A percentile compares a stretch with the other conserved stretches of the same genome.
Conservation (phyloP, 2,113 vertebrate genomes). For the Salminus brasiliensis region DNA sequence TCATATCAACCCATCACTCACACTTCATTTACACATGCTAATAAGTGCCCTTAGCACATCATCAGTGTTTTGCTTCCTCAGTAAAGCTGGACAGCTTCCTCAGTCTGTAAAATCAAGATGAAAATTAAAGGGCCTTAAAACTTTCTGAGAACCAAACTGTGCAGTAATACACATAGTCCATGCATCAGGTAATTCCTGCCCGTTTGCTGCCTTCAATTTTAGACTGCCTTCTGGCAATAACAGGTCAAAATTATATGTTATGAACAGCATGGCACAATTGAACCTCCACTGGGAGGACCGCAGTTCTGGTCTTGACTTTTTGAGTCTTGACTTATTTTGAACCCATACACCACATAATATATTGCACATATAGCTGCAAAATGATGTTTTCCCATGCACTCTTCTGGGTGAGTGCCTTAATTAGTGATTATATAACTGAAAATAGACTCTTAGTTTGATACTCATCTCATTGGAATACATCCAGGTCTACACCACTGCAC, state of each 20-base stretch:
- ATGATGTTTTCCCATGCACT: slow-evolving; percentile 7
- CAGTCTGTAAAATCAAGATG: background rate
- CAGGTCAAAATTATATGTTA: slow-evolving; percentile 7
- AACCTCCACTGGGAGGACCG: background rate
- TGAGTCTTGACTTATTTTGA: too few relatives aligned
- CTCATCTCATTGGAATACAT: background rate
- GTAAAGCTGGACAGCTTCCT: background rate
- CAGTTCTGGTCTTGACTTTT: too few relatives aligned
- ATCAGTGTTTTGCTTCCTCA: background rate
- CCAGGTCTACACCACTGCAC: slow-evolving; percentile 25
- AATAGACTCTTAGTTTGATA: slow-evolving; percentile 23
- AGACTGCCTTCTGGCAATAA: background rate
- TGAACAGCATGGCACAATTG: slow-evolving; percentile 3
- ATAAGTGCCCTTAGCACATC: background rate
- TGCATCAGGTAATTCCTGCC: background rate
- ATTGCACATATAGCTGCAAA: too few relatives aligned
- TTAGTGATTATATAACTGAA: slow-evolving; percentile 25
- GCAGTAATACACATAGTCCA: background rate
- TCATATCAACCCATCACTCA: background rate
- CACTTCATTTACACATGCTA: background rate
- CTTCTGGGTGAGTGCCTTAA: slow-evolving; percentile 1
- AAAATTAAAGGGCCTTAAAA: background rate
- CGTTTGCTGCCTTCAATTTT: background rate
- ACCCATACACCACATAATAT: too few relatives aligned
- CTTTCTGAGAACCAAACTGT: background rate